These are phyloP conservation scores for Ceryle rudis DNA, from an alignment of 2,797 vertebrate species.

Conservation along the genomic window DNA sequence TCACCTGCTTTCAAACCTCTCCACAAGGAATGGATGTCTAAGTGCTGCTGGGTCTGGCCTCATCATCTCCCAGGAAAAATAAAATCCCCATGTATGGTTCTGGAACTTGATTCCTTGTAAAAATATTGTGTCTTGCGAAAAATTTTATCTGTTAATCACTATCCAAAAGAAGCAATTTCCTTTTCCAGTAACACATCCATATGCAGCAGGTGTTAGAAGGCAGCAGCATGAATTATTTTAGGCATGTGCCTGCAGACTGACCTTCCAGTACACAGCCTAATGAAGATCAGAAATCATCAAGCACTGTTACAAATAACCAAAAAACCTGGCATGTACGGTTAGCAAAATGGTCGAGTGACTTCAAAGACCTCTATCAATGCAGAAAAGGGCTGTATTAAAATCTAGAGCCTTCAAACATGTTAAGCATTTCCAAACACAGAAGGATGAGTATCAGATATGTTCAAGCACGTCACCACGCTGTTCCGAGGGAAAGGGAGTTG, in stretches of 20 bases:
- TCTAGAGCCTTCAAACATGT: not conserved
- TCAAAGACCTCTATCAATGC: slow-evolving; percentile 20
- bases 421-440: slow-evolving; percentile 17
- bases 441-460: not conserved
- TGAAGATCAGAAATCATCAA: slow-evolving; percentile 11
- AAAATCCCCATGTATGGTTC: not conserved
- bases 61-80: accelerated
- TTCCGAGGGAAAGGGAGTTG: not conserved
- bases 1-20: not conserved
- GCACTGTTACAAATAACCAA: not conserved
- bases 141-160: not conserved
- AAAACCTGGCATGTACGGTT: not conserved
- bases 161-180: not conserved
- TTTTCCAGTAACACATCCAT: not conserved
- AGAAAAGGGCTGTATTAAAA: slow-evolving; percentile 13
- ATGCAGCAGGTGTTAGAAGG: not conserved
- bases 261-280: not conserved
- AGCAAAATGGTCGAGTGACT: slow-evolving; percentile 10
- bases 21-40: not conserved
- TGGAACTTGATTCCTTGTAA: not conserved
- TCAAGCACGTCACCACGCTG: accelerated
- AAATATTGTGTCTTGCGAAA: not conserved
- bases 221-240: slow-evolving; percentile 8
- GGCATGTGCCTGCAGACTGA: not conserved
- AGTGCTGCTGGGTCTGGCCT: not conserved